Evolutionary conservation across 2,888 invertebrate genomes (phyloP), one percentile per base, ranked within the genome.

Genomic region (Aporophyla nigra): DNA sequence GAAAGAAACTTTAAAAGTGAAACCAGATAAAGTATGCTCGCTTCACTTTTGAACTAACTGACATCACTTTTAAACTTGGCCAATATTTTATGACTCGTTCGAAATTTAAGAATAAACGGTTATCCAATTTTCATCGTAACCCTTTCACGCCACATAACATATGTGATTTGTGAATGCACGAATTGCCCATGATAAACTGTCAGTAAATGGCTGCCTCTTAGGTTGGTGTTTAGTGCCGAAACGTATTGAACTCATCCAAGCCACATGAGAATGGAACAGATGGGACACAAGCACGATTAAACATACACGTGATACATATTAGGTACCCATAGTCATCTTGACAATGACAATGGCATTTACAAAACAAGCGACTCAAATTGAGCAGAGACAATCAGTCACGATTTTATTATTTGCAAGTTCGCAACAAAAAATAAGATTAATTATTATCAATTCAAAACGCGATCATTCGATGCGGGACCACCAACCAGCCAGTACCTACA

Each of bases 321-420:
- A 49, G 0, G 4, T 58, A 21, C 59, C 9, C 40, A 33, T 27
- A 72, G 46, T 70, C 69, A 82, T 73, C 77, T 74, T 79, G 78
- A 70, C 73, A 83, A 62, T 87, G 81, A 84, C 84, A 83, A 56
- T 87, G 80, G 83, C 84, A 83, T 84, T 76, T 66, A 75, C 63
- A 74, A 71, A 79, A 75, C 70, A 69, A 78, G 69, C 68, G 46
- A 72, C 33, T 43, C 71, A 74, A 82, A 77, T 79, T 81, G 75
- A 76, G 80, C 65, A 68, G 74, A 80, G 72, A 75, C 68, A 61
- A 58, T 67, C 71, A 68, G 72, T 73, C 71, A 65, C 75, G 73
- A 77, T 49, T 74, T 71, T 77, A 27, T 73, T 73, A 73, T 77
- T 58, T 75, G 62, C 71, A 76, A 86, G 82, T 82, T 74, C 83